These are phyloP conservation scores for Melolontha melolontha DNA, from an alignment of 2,888 invertebrate genomes.

Conservation along the genomic window DNA sequence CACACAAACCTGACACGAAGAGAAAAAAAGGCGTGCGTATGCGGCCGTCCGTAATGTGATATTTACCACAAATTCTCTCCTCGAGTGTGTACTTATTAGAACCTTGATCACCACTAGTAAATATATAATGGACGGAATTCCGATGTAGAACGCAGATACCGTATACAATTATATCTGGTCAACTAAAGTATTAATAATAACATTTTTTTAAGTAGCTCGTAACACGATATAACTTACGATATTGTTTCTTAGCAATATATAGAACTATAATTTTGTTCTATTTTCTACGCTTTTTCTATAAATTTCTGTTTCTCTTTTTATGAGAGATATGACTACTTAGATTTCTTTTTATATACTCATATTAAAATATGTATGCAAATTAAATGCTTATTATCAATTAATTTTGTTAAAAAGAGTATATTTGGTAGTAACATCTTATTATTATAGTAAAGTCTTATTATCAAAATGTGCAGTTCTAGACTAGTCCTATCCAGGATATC, in stretches of 20 bases:
- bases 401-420: no score
- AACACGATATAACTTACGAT: conserved; percentile 5
- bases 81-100: conserved; percentile 33
- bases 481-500: no score
- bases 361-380: no score
- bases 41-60: conserved; percentile 37
- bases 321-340: no score
- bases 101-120: conserved; percentile 40
- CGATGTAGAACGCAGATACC: conserved; percentile 25
- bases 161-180: conserved; percentile 16
- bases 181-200: conserved; percentile 29
- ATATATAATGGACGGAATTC: conserved; percentile 28
- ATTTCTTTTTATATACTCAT: no score
- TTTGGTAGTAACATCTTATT: no score
- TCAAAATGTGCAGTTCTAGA: no score
- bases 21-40: conserved; percentile 28
- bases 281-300: no score
- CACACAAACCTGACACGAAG: conserved; percentile 43
- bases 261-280: no score
- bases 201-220: not conserved
- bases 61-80: conserved; percentile 40
- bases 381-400: no score
- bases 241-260: conserved; percentile 6
- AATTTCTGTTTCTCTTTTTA: no score
- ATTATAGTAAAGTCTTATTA: no score